These are phyloP conservation scores for Hyperopisus bebe DNA, from an alignment of 2,113 vertebrate species.

Conservation along the genomic window DNA sequence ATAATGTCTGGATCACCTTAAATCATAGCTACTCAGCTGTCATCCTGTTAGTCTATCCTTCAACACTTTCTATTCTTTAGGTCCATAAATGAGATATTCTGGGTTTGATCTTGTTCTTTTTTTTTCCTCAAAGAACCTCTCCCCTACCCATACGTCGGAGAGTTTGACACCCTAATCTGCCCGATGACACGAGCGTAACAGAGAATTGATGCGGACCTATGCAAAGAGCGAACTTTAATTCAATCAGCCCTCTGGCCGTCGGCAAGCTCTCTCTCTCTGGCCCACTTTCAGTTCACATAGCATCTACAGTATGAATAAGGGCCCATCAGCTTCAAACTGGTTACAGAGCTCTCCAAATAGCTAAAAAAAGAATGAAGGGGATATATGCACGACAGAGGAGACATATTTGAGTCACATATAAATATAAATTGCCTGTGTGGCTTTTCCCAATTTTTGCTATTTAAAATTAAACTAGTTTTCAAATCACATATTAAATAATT, in stretches of 20 bases:
- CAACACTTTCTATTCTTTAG: neutral
- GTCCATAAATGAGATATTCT: neutral
- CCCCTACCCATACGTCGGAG: neutral
- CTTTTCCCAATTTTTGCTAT: neutral
- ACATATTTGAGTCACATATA: neutral
- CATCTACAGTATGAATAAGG: neutral
- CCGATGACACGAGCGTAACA: neutral
- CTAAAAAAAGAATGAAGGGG: neutral
- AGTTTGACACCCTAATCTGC: neutral
- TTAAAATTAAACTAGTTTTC: constrained; percentile 7
- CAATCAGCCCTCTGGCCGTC: neutral
- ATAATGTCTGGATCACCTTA: neutral
- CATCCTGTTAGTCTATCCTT: neutral
- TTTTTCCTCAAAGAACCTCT: neutral
- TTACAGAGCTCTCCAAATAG: neutral
- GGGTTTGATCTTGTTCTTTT: neutral
- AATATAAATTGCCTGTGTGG: neutral
- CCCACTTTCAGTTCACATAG: neutral
- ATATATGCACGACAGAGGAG: neutral
- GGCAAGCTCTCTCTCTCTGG: neutral
- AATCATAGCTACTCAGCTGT: neutral
- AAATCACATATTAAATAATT: neutral
- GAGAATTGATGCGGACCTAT: neutral
- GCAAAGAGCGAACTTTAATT: neutral
- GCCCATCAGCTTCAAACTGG: neutral